Base-by-base conservation (phyloP, 2,797 vertebrate genomes). In the Parauchenoglanis ngamensis region DNA sequence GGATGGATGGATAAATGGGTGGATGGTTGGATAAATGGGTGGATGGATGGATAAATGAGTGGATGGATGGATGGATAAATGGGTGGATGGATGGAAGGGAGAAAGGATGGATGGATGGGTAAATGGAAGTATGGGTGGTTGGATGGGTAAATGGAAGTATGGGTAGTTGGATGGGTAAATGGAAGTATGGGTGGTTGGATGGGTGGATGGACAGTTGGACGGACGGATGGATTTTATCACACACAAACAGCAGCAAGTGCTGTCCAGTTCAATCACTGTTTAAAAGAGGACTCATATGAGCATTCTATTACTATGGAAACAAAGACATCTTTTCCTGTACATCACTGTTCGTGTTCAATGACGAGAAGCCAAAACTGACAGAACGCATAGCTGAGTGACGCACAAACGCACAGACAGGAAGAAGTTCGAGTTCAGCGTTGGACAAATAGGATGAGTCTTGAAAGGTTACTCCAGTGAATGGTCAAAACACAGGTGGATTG, bases 291-390 rank as follows among this genome's bases (percentile, higher is more conserved):
- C 92, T 94, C 86, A 91, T 92, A 94, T 93, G 94, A 94, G 94
- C 93, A 91, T 93, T 91, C 93, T 93, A 95, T 96, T 95, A 95
- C 95, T 95, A 95, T 95, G 95, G 95, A 95, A 96, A 96, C 94
- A 92, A 94, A 92, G 92, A 92, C 90, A 93, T 95, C 95, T 95
- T 94, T 96, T 95, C 94, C 94, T 93, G 93, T 92, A 92, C 94
- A 92, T 90, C 92, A 80, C 90, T 90, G 91, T 94, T 92, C 92
- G 93, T 77, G 52, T 89, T 91, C 91, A 90, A 92, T 94, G 94
- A 95, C 92, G 92, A 94, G 94, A 93, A 92, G 94, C 92, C 94
- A 93, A 92, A 93, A 93, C 92, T 94, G 94, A 95, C 94, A 94
- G 94, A 93, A 91, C 92, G 90, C 54, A 46, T 77, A 67, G 25